Base-by-base conservation (phyloP, 2,888 invertebrate genomes). In the Bembecia ichneumoniformis region DNA sequence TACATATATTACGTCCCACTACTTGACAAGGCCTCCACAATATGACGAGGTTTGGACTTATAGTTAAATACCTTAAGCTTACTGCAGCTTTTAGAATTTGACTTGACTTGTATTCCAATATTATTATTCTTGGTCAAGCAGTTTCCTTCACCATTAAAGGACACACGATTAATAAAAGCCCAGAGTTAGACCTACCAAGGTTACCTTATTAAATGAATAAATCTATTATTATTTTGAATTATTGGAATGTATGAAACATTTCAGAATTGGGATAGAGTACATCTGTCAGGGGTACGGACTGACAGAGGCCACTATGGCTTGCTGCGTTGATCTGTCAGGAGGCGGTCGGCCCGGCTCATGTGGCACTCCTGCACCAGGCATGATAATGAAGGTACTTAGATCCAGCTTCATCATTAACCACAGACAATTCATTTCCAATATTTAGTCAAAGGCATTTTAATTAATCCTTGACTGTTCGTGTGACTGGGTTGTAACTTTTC, bases 231-330 rank as follows among this genome's bases (percentile, higher is more conserved):
- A n/a, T n/a, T 3, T 7, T 28, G 7, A 28, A 28, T 28, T 7
- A 28, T 28, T 28, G 7, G 28, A 2, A 28, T 28, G 9, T 28
- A 9, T 28, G 28, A 9, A 2, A 9, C 28, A 28, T 40, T 40
- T 13, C 64, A 87, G 86, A 58, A 80, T 79, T 46, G 88, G 89
- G 14, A 70, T 91, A 20, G 77, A 87, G 46, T 74, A 74, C 45
- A 89, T 93, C 53, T 88, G 89, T 20, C 93, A 94, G 77, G 93
- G 92, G 1, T 95, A 94, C 68, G 95, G 95, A 3, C 88, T 96
- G 73, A 95, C 95, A 3, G 95, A 96, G 79, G 90, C 91, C 34
- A 93, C 94, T 3, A 88, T 94, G 63, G 89, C 87, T 20, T 82
- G 83, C 63, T 82, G 80, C 55, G 83, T 86, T 49, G 86, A 87